phyloP scores from a whole-genome alignment of 2,113 vertebrate genomes.

The Coregonus clupeaformis region DNA sequence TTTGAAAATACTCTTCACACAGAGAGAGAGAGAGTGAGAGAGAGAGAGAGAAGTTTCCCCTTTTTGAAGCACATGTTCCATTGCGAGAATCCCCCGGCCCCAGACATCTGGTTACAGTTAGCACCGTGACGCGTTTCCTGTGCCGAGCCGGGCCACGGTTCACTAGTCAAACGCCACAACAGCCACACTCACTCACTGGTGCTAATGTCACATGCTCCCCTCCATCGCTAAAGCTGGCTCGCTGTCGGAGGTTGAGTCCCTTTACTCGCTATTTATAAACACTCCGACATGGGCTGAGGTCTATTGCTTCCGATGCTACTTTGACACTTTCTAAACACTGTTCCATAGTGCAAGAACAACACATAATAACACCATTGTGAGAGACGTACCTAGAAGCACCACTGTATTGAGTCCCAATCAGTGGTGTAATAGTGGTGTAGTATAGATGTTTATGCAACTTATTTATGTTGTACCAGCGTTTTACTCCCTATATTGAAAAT shows the following conservation, averaged over 20 bases:
- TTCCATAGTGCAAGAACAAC: too few relatives aligned
- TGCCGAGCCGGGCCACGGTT: slow-evolving; percentile 5
- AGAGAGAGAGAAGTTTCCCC: neutral
- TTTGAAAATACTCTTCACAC: slow-evolving; percentile 10
- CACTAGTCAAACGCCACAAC: slow-evolving; percentile 2
- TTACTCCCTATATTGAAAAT: too few relatives aligned
- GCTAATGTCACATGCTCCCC: slow-evolving; percentile 11
- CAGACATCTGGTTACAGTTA: slow-evolving; percentile 13
- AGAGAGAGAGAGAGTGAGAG: neutral
- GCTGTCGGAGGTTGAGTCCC: neutral
- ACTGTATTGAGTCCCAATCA: too few relatives aligned
- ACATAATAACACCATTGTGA: too few relatives aligned
- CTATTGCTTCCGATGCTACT: neutral
- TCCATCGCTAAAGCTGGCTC: neutral
- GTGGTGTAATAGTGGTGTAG: too few relatives aligned
- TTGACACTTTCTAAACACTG: neutral
- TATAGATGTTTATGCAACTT: too few relatives aligned
- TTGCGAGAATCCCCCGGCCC: slow-evolving; percentile 6
- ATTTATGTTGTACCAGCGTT: too few relatives aligned
- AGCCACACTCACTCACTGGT: neutral
- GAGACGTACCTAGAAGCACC: too few relatives aligned
- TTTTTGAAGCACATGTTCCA: slow-evolving; percentile 6
- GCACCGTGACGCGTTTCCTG: slow-evolving; percentile 5
- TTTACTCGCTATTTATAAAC: neutral
- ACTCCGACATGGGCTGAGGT: neutral